Evolutionary conservation across 2,888 invertebrate species (phyloP), one percentile per base, ranked within the genome.

Genomic region (Agriopis aurantiaria): DNA sequence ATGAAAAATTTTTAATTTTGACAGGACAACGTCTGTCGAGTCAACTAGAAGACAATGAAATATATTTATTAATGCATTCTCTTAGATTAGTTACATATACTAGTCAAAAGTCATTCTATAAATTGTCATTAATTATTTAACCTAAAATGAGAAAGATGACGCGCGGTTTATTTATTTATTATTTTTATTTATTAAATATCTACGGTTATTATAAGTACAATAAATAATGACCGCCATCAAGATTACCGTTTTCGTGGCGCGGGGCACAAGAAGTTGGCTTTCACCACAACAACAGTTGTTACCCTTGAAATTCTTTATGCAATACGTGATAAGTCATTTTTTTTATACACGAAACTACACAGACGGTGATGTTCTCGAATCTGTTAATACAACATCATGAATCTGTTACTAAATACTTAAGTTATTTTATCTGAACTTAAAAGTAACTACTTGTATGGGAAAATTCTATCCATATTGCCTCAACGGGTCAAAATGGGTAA

Each of bases 281-380:
- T 77, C 71, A 68, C 69, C 65, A 12, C 59, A 68, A 68, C 80
- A 73, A 77, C 56, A 63, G 70, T 64, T 59, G 70, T 66, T 73
- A 68, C 63, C 73, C 70, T 73, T 71, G 67, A 68, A 66, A 71
- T 67, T 14, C 61, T 63, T 70, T 71, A 60, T 67, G 59, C 63
- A 71, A 71, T 66, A 67, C 70, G 70, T 67, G 62, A 63, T 67
- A 63, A 68, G 52, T 69, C 45, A 70, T 66, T 55, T 59, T 65
- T 68, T 72, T 1, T 63, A 49, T 58, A 63, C 60, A 59, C 41
- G 63, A 66, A 63, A 49, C 46, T 58, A 64, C 56, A 12, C 33
- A 53, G 57, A 33, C 46, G 62, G 12, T 52, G 68, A 70, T 65
- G 62, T 62, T 65, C 52, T 56, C 33, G 45, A 55, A 56, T 52